Percentiles rank a stretch among this genome's conserved stretches.
Evolutionary conservation across 2,888 invertebrate genomes (phyloP).

Genomic region (Tipula lateralis): DNA sequence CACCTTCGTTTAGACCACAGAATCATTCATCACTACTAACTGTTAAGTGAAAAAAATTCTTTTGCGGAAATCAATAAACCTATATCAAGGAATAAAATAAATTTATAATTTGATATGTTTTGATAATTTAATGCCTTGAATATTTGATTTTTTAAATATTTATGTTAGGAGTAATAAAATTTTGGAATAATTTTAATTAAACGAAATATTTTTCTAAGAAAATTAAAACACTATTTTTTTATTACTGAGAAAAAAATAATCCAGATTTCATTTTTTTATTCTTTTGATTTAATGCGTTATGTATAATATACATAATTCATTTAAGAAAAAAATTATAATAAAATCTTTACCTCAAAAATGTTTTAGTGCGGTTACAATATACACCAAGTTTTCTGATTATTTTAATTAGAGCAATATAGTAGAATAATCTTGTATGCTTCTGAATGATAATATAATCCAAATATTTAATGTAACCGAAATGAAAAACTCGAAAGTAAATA

Average conservation of each 20-base stretch:
- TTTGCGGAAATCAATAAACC: not conserved
- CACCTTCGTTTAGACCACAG: no score
- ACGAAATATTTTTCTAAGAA: not conserved
- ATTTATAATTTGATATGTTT: not conserved
- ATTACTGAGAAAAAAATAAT: slow-evolving; percentile 1
- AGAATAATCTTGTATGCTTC: not conserved
- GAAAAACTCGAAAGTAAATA: not conserved
- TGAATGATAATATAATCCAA: slow-evolving; percentile 1
- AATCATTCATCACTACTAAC: no score
- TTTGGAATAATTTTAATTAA: not conserved
- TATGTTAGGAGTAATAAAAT: not conserved
- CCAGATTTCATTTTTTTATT: not conserved
- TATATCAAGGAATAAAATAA: not conserved
- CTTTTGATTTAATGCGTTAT: not conserved
- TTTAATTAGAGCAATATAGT: not conserved
- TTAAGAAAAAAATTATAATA: not conserved
- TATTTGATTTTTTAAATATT: not conserved
- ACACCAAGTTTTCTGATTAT: not conserved
- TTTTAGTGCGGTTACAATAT: not conserved
- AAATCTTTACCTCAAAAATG: not conserved
- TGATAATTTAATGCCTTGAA: not conserved
- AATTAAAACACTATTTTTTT: not conserved
- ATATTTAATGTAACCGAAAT: not conserved
- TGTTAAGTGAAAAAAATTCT: no score
- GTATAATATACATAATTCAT: not conserved